Percentiles rank a stretch among this genome's conserved stretches.
Conservation (phyloP, 1,140 invertebrate species). For the Drosophila miranda region DNA sequence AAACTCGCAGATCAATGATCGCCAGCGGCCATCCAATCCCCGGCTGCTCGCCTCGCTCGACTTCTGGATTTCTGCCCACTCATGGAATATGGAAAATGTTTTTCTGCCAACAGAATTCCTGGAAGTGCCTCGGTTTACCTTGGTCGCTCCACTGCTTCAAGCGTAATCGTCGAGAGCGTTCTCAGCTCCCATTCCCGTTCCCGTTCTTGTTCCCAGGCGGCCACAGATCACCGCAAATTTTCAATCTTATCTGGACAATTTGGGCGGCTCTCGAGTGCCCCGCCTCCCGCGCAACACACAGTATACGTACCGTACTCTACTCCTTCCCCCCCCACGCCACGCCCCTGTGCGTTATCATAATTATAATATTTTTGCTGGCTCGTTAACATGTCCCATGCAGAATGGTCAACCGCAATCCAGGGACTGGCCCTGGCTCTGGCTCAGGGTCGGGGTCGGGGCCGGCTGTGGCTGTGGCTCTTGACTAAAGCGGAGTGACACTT, state of each 20-base stretch:
- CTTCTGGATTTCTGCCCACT: constrained; percentile 34
- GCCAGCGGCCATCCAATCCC: constrained; percentile 32
- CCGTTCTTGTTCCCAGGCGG: not conserved
- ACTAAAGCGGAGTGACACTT: constrained; percentile 19
- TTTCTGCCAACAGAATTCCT: constrained; percentile 30
- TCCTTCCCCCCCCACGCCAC: too few species aligned
- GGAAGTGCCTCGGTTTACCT: constrained; percentile 24
- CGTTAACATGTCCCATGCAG: constrained; percentile 20
- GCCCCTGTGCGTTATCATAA: constrained; percentile 15
- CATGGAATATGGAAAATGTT: constrained; percentile 27
- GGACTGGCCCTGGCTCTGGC: too few species aligned
- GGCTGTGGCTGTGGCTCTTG: constrained; percentile 6
- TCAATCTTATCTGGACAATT: constrained; percentile 43
- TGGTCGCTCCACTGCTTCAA: too few species aligned
- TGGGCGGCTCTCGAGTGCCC: constrained; percentile 8
- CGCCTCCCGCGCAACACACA: too few species aligned
- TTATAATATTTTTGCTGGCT: constrained; percentile 17
- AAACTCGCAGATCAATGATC: constrained; percentile 44
- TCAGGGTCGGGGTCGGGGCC: too few species aligned
- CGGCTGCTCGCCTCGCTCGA: constrained; percentile 1
- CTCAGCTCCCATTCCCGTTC: constrained; percentile 10
- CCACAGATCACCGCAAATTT: constrained; percentile 44
- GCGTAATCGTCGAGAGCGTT: not conserved
- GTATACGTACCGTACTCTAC: constrained; percentile 2
- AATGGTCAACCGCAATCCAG: constrained; percentile 34